phyloP scores from a whole-genome alignment of 2,113 vertebrate species.

The Laticauda colubrina region DNA sequence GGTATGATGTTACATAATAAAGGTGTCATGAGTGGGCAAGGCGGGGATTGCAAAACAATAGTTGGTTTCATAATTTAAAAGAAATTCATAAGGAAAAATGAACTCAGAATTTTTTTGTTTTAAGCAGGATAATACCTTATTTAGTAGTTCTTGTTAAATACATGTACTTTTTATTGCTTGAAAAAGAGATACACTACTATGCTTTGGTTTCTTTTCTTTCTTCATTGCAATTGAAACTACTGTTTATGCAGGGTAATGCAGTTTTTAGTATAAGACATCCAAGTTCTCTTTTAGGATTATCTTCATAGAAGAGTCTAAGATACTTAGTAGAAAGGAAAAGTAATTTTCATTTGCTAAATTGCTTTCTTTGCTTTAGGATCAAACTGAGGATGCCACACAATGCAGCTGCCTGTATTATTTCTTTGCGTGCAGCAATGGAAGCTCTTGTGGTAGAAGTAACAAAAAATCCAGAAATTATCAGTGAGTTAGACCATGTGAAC shows the following conservation, averaged over 20 bases:
- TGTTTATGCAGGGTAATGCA: not conserved
- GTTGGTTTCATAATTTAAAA: not conserved
- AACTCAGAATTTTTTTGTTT: not conserved
- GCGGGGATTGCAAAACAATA: not conserved
- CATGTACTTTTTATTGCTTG: not conserved
- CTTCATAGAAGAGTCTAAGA: rapidly evolving
- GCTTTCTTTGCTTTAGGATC: constrained; percentile 72
- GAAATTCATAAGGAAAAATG: not conserved
- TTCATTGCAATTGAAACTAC: not conserved
- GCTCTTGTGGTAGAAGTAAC: constrained; percentile 88
- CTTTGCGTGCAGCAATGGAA: constrained; percentile 84
- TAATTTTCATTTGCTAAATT: not conserved
- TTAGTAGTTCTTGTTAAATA: not conserved
- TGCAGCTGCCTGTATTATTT: constrained; percentile 76
- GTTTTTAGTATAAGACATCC: rapidly evolving
- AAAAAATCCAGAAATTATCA: constrained; percentile 81
- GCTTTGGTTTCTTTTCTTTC: not conserved
- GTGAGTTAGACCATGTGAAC: constrained; percentile 78
- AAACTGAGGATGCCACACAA: constrained; percentile 79
- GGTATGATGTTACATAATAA: constrained; percentile 68
- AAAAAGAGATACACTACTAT: constrained; percentile 13
- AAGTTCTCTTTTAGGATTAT: rapidly evolving
- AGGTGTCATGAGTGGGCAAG: not conserved
- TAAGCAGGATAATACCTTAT: not conserved
- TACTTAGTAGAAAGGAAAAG: not conserved